Conservation (phyloP, 2,113 vertebrate genomes). For the Melanotaenia duboulayi region DNA sequence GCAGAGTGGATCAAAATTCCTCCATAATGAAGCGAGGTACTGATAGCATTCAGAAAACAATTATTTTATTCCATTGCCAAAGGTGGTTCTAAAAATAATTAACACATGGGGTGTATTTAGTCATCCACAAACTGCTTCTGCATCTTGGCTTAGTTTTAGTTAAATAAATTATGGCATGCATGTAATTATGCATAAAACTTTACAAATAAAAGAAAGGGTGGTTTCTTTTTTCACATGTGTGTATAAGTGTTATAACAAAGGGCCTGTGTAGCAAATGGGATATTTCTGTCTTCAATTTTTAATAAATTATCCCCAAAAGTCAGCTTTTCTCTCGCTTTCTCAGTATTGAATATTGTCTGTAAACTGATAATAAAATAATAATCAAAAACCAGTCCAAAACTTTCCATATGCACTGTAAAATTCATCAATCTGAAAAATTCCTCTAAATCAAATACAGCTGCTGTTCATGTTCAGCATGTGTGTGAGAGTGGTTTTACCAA, state of each 20-base stretch:
- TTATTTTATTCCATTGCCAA: neutral
- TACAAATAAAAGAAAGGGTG: too few relatives aligned
- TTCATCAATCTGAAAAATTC: neutral
- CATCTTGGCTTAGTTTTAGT: neutral
- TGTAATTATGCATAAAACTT: too few relatives aligned
- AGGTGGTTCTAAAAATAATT: neutral
- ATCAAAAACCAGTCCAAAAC: neutral
- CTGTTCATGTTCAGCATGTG: neutral
- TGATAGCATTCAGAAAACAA: neutral
- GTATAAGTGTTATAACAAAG: neutral
- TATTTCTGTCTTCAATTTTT: too few relatives aligned
- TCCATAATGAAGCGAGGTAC: neutral
- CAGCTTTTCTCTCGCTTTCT: too few relatives aligned
- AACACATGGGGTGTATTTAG: neutral
- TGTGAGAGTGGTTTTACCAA: conserved; percentile 58
- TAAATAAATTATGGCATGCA: neutral
- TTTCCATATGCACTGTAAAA: neutral
- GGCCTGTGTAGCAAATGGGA: neutral
- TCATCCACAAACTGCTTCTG: too few relatives aligned
- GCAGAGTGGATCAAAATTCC: neutral
- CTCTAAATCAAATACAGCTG: conserved; percentile 7
- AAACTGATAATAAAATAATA: too few relatives aligned
- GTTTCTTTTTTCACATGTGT: too few relatives aligned
- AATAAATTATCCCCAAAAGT: too few relatives aligned
- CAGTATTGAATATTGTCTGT: too few relatives aligned